These are phyloP conservation scores for Portunus trituberculatus DNA, from an alignment of 1,140 invertebrate species.

Conservation along the genomic window DNA sequence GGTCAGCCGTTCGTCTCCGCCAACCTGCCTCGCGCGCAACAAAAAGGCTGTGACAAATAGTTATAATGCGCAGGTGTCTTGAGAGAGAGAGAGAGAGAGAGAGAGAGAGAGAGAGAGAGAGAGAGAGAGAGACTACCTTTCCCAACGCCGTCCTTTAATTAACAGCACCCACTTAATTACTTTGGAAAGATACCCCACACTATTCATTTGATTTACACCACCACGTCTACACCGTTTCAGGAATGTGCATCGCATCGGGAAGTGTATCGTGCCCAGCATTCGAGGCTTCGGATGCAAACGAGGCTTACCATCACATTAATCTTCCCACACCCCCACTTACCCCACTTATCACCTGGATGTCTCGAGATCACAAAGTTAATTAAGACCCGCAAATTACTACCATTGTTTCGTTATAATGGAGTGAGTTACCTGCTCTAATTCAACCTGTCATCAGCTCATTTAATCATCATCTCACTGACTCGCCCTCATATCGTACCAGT, in stretches of 20 bases:
- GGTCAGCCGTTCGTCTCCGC: neutral
- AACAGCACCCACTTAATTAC: no score
- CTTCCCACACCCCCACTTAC: neutral
- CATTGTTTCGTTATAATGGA: neutral
- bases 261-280: no score
- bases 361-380: neutral
- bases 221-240: no score
- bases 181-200: neutral
- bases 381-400: neutral
- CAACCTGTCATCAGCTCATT: neutral
- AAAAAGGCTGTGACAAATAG: neutral
- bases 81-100: conserved; percentile 50
- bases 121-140: conserved; percentile 42
- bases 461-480: neutral
- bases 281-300: neutral
- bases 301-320: neutral
- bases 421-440: neutral
- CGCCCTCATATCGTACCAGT: neutral
- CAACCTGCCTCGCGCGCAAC: neutral
- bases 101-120: conserved; percentile 55
- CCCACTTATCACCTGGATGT: neutral
- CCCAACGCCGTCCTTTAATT: no score
- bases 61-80: neutral
- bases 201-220: no score
- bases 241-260: no score